Evolutionary conservation across 2,888 invertebrate species (phyloP), one percentile per base, ranked within the genome.

Genomic region (Drosophila koepferae): DNA sequence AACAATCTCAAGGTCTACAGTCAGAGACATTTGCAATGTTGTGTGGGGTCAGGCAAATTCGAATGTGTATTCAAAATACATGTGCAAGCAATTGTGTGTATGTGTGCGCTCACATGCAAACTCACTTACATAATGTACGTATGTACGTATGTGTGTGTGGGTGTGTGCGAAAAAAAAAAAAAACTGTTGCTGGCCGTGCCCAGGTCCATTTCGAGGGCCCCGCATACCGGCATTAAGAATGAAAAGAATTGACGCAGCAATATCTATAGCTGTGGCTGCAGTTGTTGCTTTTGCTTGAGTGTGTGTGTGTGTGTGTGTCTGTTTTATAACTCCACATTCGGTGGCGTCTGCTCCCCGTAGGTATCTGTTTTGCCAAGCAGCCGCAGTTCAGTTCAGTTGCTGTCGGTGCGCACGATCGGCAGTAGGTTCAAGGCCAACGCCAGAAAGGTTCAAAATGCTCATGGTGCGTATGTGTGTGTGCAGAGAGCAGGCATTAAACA

Each of bases 391-490:
- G 63, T 51, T 38, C 38, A 38, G 38, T 38, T 38, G 72, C 49
- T 31, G 54, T 60, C 72, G 67, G 60, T 54, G 63, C 61, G 60
- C 63, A 70, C 74, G 85, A 85, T 86, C 87, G 73, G 49, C 76
- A 74, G 79, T 66, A 82, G 88, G 86, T 86, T 86, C 86, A 86
- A 86, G 86, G 86, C 86, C 86, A 86, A 70, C 69, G 77, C 64
- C 85, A 78, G 82, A 82, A 86, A 85, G 85, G 85, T 85, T 85
- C 85, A 88, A 72, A 83, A 83, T 74, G 73, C 69, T 82, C 46
- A 51, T 54, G 20, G 36, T 62, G 38, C 16, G 20, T 53, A 20
- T 56, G 46, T 31, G 49, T 20, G 53, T 38, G 36, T 38, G 38
- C 54, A 56, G 68, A 68, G 73, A 65, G 55, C 38, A 40, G 58